These are phyloP conservation scores for Sebastes aleutianus DNA, from an alignment of 2,797 vertebrate species.

Conservation along the genomic window DNA sequence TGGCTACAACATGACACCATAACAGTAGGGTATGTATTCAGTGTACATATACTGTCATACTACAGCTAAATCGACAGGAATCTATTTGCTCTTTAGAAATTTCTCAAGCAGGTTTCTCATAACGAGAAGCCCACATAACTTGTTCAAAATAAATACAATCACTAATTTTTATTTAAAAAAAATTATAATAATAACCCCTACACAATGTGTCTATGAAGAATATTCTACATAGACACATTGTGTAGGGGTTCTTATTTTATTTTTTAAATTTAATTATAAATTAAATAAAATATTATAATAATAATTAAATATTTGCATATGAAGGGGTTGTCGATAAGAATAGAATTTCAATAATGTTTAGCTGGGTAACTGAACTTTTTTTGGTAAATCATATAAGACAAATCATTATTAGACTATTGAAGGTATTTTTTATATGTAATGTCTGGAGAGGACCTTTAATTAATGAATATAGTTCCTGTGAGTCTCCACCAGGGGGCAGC, in stretches of 20 bases:
- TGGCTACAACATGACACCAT: background rate
- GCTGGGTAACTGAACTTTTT: background rate
- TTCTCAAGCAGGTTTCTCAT: conserved; percentile 81
- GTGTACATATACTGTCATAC: fast-evolving
- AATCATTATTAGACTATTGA: too few relatives aligned
- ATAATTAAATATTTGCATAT: background rate
- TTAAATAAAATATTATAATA: background rate
- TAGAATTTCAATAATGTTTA: background rate
- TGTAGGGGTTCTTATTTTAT: too few relatives aligned
- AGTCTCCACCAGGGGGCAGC: conserved; percentile 30
- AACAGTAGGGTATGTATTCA: fast-evolving
- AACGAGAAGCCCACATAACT: conserved; percentile 58
- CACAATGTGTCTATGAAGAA: too few relatives aligned
- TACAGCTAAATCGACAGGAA: fast-evolving
- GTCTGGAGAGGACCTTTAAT: background rate
- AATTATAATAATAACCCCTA: too few relatives aligned
- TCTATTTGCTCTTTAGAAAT: conserved; percentile 81
- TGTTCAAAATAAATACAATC: background rate
- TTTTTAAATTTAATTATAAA: too few relatives aligned
- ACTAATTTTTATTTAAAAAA: too few relatives aligned
- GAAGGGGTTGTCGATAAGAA: background rate
- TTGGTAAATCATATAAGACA: too few relatives aligned
- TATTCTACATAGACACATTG: too few relatives aligned
- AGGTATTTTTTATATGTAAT: background rate
- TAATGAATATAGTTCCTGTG: background rate